phyloP scores from a whole-genome alignment of 2,888 invertebrate species.

The Sturmia bella region DNA sequence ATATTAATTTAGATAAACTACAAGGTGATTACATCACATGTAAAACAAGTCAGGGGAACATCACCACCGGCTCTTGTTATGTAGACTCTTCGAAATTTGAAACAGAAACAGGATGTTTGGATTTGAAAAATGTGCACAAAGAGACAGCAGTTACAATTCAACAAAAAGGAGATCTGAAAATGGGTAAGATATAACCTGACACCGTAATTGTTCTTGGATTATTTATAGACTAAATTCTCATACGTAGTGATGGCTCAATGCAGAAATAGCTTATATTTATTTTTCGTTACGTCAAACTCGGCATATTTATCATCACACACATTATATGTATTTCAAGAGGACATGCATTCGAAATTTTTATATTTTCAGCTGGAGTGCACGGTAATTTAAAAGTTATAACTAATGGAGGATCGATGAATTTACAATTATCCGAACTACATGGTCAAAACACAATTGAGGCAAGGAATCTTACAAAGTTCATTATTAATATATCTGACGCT shows the following conservation, averaged over 20 bases:
- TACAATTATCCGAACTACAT: conserved; percentile 79
- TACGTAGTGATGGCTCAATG: no score
- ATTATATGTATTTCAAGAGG: no score
- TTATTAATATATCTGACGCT: conserved; percentile 79
- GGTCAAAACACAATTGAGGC: conserved; percentile 77
- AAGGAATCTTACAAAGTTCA: conserved; percentile 74
- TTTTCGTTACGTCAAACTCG: no score
- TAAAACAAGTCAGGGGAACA: conserved; percentile 76
- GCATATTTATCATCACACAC: no score
- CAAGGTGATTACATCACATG: conserved; percentile 78
- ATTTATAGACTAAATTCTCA: no score
- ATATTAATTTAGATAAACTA: conserved; percentile 77
- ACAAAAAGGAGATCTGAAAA: conserved; percentile 77
- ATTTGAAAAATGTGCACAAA: conserved; percentile 80
- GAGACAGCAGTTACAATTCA: conserved; percentile 75
- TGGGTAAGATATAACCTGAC: conserved; percentile 77
- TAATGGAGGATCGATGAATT: conserved; percentile 77
- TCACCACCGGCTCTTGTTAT: conserved; percentile 79
- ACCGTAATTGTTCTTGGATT: background rate
- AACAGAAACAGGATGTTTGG: conserved; percentile 77
- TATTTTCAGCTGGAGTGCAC: conserved; percentile 78
- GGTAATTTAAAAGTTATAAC: conserved; percentile 77
- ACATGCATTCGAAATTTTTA: background rate
- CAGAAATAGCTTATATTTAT: no score
- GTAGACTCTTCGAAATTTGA: conserved; percentile 78